phyloP scores from a whole-genome alignment of 2,113 vertebrate genomes.

The Onychostoma macrolepis region DNA sequence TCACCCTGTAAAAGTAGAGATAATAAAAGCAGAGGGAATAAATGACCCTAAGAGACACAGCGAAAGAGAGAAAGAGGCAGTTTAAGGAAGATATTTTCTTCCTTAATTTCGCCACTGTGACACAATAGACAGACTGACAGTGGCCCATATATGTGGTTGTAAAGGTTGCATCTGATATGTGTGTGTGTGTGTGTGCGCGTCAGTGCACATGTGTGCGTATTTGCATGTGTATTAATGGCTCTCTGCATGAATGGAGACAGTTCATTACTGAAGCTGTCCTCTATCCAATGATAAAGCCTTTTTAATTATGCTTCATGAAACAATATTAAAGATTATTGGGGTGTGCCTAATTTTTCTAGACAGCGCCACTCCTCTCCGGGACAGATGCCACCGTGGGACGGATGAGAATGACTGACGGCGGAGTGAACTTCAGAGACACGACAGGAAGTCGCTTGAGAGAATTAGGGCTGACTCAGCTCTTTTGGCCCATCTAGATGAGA shows the following conservation, averaged over 20 bases:
- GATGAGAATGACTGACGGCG: conserved; percentile 34
- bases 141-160: neutral
- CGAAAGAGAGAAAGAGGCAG: conserved; percentile 14
- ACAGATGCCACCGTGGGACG: neutral
- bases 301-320: conserved; percentile 65
- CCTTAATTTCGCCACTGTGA: neutral
- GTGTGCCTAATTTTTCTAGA: conserved; percentile 58
- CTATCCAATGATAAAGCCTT: conserved; percentile 61
- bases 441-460: conserved; percentile 7
- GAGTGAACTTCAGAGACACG: neutral
- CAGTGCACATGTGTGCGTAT: conserved; percentile 27
- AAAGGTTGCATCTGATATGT: conserved; percentile 26
- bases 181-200: conserved; percentile 13
- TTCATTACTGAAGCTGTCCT: conserved; percentile 61
- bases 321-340: conserved; percentile 64
- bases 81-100: conserved; percentile 17
- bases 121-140: neutral
- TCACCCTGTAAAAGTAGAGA: conserved; percentile 48
- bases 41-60: conserved; percentile 43
- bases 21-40: conserved; percentile 43
- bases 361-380: conserved; percentile 12
- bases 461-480: conserved; percentile 19
- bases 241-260: conserved; percentile 59
- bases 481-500: neutral
- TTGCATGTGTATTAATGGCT: conserved; percentile 59